Conservation (phyloP, 1,140 invertebrate species). For the Aphidius gifuensis region DNA sequence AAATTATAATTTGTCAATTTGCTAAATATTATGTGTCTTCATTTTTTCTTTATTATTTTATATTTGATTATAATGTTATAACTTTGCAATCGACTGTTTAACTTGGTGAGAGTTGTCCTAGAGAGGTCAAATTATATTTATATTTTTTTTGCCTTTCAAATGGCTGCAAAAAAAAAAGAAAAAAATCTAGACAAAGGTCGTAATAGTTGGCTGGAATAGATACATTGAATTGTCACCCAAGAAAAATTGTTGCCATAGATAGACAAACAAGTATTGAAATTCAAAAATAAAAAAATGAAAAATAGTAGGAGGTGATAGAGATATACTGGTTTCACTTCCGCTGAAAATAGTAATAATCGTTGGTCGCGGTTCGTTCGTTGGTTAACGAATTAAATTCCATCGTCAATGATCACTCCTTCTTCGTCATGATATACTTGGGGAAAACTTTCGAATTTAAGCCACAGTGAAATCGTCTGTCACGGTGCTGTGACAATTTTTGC, state of each 20-base stretch:
- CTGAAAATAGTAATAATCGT: constrained; percentile 12
- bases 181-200: constrained; percentile 13
- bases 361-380: constrained; percentile 7
- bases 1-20: too few relatives aligned
- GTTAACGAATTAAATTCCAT: constrained; percentile 15
- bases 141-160: too few relatives aligned
- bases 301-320: too few relatives aligned
- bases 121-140: too few relatives aligned
- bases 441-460: constrained; percentile 40
- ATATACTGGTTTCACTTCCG: constrained; percentile 20
- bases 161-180: background rate
- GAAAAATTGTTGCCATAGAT: constrained; percentile 5
- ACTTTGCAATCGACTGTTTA: too few relatives aligned
- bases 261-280: background rate
- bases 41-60: too few relatives aligned
- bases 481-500: constrained; percentile 26
- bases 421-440: too few relatives aligned
- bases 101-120: too few relatives aligned
- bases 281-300: too few relatives aligned
- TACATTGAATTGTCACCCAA: constrained; percentile 13
- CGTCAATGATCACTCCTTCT: background rate
- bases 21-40: too few relatives aligned
- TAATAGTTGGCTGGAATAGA: constrained; percentile 1
- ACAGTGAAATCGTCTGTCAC: constrained; percentile 41
- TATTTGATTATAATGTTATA: too few relatives aligned